A percentile compares a stretch with the other conserved stretches of the same genome.
Conservation (phyloP, 2,113 vertebrate species). For the Otolemur garnettii region DNA sequence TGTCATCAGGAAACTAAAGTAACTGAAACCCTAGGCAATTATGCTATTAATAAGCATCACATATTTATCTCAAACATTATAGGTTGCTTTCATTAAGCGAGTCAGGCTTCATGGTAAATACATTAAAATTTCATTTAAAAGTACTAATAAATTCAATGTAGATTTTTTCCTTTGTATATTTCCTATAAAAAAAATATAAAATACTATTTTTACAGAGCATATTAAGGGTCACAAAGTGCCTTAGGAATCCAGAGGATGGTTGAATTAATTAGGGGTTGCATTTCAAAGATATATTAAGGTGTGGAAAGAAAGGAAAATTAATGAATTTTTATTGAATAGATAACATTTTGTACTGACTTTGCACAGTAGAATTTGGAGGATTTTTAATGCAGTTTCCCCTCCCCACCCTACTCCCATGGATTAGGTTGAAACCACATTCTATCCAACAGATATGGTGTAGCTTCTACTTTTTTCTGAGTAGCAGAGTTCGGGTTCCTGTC, state of each 20-base stretch:
- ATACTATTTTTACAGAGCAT: background rate
- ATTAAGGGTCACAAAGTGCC: background rate
- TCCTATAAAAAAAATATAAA: background rate
- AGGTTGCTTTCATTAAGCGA: background rate
- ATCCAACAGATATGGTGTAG: background rate
- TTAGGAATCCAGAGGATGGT: background rate
- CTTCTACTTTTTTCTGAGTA: background rate
- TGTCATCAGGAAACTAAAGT: background rate
- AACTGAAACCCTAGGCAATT: background rate
- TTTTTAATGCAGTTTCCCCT: background rate
- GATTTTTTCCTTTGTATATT: background rate
- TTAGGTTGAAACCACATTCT: background rate
- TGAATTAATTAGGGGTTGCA: background rate
- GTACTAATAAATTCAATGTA: background rate
- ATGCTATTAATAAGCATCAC: background rate
- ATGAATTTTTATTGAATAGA: background rate
- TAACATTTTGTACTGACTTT: background rate
- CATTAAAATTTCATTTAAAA: background rate
- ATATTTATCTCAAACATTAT: background rate
- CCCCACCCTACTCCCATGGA: background rate
- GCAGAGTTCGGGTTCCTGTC: background rate
- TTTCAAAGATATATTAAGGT: background rate
- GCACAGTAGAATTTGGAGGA: background rate
- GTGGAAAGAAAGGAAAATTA: background rate
- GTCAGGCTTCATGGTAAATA: background rate